Evolutionary conservation across 2,888 invertebrate genomes (phyloP), one percentile per base, ranked within the genome.

Genomic region (Lithophane semibrunnea): DNA sequence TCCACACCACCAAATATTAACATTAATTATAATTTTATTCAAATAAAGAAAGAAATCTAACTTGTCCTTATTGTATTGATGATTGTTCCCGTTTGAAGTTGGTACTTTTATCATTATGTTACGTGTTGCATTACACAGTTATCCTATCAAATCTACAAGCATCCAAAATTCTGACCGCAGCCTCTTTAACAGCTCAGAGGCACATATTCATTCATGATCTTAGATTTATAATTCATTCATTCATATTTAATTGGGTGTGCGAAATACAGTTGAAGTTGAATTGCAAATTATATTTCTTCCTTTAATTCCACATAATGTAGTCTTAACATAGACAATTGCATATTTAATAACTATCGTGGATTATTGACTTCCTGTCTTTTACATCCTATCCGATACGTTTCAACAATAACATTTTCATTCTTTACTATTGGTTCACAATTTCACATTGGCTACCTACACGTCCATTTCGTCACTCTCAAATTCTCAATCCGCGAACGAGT

Each of bases 361-460:
- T 92, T 91, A 93, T 91, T 90, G 92, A 93, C 93, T 90, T 88
- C 86, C 85, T 93, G 94, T 94, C 94, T 94, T 94, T 93, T 94
- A 92, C 86, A 89, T 90, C 89, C 90, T 94, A 92, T 91, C 89
- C 89, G 90, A 92, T 93, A 94, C 92, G 91, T 90, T 93, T 93
- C 94, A 95, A 96, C 95, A 95, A 95, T 94, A 96, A 95, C 95
- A 96, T 94, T 94, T 87, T 93, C 91, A 91, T 92, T 92, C 90
- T 91, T 93, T 92, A 91, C 90, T 93, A 92, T 89, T 90, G 92
- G 93, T 94, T 93, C 94, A 96, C 94, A 95, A 93, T 92, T 94
- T 94, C 94, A 95, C 95, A 95, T 93, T 93, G 91, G 92, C 94
- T 95, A 95, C 91, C 94, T 95, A 95, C 91, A 92, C 92, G 91